Evolutionary conservation across 2,113 vertebrate genomes (phyloP).

Genomic region (Dolichallabes microphthalmus): DNA sequence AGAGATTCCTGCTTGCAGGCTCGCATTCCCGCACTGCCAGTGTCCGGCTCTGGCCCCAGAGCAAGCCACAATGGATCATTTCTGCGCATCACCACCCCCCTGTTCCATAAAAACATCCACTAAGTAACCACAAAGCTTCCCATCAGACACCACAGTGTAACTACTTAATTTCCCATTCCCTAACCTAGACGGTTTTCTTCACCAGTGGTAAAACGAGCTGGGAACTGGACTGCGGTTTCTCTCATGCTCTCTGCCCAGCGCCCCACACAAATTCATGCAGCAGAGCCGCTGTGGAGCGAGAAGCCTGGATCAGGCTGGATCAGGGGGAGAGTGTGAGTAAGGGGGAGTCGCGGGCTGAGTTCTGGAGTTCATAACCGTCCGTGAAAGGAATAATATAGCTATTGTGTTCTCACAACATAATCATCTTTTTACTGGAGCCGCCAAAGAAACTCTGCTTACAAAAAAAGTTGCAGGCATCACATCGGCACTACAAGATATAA

Average conservation of each 20-base stretch:
- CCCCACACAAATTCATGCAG: constrained; percentile 29
- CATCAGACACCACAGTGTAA: constrained; percentile 30
- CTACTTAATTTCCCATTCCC: constrained; percentile 21
- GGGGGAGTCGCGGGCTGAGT: constrained; percentile 34
- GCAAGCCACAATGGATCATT: constrained; percentile 30
- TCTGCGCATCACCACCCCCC: constrained; percentile 19
- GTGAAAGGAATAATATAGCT: constrained; percentile 84
- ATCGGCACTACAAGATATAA: constrained; percentile 55
- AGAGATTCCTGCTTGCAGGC: constrained; percentile 14
- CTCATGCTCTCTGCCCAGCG: constrained; percentile 25
- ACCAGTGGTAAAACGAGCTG: constrained; percentile 29
- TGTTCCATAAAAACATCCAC: constrained; percentile 35
- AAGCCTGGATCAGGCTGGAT: constrained; percentile 28
- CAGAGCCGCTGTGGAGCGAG: constrained; percentile 12
- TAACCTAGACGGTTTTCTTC: constrained; percentile 34
- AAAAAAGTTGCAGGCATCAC: constrained; percentile 74
- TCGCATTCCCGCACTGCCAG: constrained; percentile 41
- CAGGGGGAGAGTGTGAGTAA: background rate
- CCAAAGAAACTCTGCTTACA: constrained; percentile 71
- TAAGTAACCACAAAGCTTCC: constrained; percentile 23
- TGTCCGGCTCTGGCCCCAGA: constrained; percentile 13
- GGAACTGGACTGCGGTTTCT: constrained; percentile 33
- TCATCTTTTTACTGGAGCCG: constrained; percentile 68
- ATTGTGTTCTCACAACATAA: constrained; percentile 84
- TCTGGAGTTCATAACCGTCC: constrained; percentile 83